Percentiles rank a stretch among this genome's conserved stretches.
phyloP scores from a whole-genome alignment of 2,888 invertebrate species.

The Vesta saturnalis region DNA sequence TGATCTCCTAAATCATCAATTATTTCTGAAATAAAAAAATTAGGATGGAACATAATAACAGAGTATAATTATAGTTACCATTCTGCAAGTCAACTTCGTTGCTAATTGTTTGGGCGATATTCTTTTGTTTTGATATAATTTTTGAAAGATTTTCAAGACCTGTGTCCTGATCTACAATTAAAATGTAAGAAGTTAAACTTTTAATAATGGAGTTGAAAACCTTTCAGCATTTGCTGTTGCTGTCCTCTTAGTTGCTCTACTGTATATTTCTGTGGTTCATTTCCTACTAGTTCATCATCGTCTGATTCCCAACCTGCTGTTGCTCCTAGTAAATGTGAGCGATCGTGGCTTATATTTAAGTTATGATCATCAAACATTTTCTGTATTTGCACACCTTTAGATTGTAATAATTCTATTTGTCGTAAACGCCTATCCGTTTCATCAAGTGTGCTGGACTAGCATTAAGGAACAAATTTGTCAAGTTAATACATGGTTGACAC shows the following conservation, averaged over 20 bases:
- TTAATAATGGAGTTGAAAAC: conserved; percentile 53
- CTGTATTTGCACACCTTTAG: conserved; percentile 68
- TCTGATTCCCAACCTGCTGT: conserved; percentile 61
- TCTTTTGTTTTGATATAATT: conserved; percentile 79
- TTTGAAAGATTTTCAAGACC: conserved; percentile 79
- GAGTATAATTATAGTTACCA: conserved; percentile 66
- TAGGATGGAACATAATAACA: conserved; percentile 30
- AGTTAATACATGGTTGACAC: background rate
- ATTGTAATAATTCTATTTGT: conserved; percentile 69
- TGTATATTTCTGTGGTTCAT: conserved; percentile 58
- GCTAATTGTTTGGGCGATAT: conserved; percentile 77
- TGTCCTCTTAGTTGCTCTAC: conserved; percentile 66
- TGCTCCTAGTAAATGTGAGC: conserved; percentile 57
- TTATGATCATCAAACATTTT: conserved; percentile 62
- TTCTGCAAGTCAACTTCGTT: conserved; percentile 82
- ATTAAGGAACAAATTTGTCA: background rate
- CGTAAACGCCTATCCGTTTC: conserved; percentile 71
- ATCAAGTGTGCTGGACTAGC: conserved; percentile 64
- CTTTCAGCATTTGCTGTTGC: conserved; percentile 69
- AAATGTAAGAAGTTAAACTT: background rate
- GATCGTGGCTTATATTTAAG: conserved; percentile 51
- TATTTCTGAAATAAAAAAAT: conserved; percentile 69
- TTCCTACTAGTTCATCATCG: conserved; percentile 61
- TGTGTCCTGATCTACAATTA: conserved; percentile 75
- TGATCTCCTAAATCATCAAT: conserved; percentile 79